Percentiles rank a stretch among this genome's conserved stretches.
These are phyloP conservation scores for Madoqua kirkii DNA, from an alignment of 2,113 vertebrate species.

Conservation along the genomic window DNA sequence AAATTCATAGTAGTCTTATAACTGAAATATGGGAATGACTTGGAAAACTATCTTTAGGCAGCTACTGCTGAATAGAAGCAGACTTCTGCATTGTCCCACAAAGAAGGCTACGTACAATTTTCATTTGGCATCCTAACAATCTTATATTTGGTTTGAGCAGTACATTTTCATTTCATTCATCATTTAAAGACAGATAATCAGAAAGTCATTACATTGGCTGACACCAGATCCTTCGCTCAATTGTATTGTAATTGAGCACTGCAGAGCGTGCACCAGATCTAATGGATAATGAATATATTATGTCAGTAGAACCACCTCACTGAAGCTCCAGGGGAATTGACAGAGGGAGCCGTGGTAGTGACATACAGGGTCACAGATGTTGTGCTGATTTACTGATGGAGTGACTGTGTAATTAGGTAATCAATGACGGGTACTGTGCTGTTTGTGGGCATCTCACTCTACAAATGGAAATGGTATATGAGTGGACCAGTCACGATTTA, in stretches of 20 bases:
- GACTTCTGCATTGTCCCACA: conserved; percentile 47
- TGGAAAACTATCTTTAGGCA: conserved; percentile 41
- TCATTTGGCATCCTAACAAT: conserved; percentile 79
- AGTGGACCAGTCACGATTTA: conserved; percentile 13
- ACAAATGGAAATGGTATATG: conserved; percentile 47
- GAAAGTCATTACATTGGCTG: conserved; percentile 97
- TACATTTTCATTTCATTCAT: conserved; percentile 97
- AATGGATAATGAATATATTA: conserved; percentile 90
- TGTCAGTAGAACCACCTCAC: conserved; percentile 80
- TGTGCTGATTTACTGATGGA: conserved; percentile 82
- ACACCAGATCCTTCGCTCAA: conserved; percentile 86
- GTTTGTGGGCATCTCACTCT: conserved; percentile 66
- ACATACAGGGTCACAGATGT: conserved; percentile 81
- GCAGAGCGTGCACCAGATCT: conserved; percentile 83
- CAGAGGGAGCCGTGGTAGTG: conserved; percentile 67
- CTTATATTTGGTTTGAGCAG: conserved; percentile 80
- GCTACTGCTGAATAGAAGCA: conserved; percentile 30
- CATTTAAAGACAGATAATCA: conserved; percentile 99
- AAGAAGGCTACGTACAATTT: conserved; percentile 62
- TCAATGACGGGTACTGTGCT: conserved; percentile 79
- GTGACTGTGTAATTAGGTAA: conserved; percentile 85
- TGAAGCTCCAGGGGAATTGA: conserved; percentile 77
- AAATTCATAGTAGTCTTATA: not conserved
- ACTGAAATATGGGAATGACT: conserved; percentile 11
- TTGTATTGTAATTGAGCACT: conserved; percentile 93